Percentiles rank a stretch among this genome's conserved stretches.
phyloP scores from a whole-genome alignment of 2,113 vertebrate species.

The Eurypyga helias region DNA sequence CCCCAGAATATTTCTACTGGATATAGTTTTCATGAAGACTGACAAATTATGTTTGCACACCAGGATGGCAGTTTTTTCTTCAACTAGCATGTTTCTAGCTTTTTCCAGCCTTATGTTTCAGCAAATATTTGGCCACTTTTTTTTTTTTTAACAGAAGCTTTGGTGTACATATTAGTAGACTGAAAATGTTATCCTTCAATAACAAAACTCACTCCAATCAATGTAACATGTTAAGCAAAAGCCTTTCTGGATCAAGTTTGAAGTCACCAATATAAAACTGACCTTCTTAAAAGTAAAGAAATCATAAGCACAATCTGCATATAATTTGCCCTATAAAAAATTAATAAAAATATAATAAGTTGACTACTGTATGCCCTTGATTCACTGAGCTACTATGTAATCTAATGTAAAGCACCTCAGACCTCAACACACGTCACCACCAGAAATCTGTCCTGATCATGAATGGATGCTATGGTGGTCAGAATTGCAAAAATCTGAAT shows the following conservation, averaged over 20 bases:
- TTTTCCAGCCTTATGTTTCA: background rate
- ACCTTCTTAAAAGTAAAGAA: background rate
- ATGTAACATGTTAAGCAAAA: background rate
- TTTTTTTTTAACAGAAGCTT: background rate
- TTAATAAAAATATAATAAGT: background rate
- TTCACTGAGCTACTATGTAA: background rate
- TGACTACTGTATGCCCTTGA: fast-evolving
- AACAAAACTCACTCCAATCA: background rate
- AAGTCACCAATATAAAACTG: background rate
- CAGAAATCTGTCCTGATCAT: background rate
- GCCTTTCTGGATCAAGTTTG: background rate
- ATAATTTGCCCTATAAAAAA: background rate
- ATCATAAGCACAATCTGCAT: background rate
- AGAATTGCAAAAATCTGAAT: background rate
- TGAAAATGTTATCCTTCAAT: background rate
- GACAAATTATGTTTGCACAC: background rate
- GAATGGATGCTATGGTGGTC: background rate
- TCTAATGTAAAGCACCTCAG: background rate
- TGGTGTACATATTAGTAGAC: background rate
- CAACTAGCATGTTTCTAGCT: background rate
- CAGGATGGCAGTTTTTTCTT: background rate
- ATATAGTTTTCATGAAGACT: background rate
- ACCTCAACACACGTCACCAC: background rate
- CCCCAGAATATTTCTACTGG: background rate
- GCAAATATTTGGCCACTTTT: background rate